A percentile compares a stretch with the other conserved stretches of the same genome.
Conservation (phyloP, 2,113 vertebrate species). For the Aspiorhynchus laticeps region DNA sequence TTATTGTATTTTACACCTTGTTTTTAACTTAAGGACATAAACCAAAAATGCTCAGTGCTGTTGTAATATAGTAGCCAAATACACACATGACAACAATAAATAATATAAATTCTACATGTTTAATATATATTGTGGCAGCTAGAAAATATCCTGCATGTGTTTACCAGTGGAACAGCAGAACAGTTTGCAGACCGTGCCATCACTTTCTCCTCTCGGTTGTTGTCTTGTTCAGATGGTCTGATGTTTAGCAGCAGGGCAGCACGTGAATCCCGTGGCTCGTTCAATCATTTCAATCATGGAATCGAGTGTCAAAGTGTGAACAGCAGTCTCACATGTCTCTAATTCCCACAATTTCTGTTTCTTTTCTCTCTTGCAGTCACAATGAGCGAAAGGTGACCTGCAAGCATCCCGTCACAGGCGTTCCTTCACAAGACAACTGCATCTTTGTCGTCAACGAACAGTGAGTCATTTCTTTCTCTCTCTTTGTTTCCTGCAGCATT, state of each 20-base stretch:
- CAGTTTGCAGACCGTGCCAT: no score
- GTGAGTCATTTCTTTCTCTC: constrained; percentile 82
- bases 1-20: no score
- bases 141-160: not conserved
- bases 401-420: constrained; percentile 92
- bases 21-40: not conserved
- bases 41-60: not conserved
- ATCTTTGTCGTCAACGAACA: constrained; percentile 98
- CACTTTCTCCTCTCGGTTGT: not conserved
- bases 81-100: not conserved
- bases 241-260: not conserved
- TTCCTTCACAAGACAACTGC: constrained; percentile 96
- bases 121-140: not conserved
- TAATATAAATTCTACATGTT: not conserved
- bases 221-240: not conserved
- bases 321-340: not conserved
- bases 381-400: constrained; percentile 99
- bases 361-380: constrained; percentile 78
- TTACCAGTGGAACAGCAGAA: not conserved
- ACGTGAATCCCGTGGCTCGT: not conserved
- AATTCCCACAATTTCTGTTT: constrained; percentile 46
- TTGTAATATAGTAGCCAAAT: not conserved
- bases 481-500: constrained; percentile 43
- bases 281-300: not conserved
- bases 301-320: not conserved